Base-by-base conservation (phyloP, 2,888 invertebrate genomes). In the Drosophila ustulata region DNA sequence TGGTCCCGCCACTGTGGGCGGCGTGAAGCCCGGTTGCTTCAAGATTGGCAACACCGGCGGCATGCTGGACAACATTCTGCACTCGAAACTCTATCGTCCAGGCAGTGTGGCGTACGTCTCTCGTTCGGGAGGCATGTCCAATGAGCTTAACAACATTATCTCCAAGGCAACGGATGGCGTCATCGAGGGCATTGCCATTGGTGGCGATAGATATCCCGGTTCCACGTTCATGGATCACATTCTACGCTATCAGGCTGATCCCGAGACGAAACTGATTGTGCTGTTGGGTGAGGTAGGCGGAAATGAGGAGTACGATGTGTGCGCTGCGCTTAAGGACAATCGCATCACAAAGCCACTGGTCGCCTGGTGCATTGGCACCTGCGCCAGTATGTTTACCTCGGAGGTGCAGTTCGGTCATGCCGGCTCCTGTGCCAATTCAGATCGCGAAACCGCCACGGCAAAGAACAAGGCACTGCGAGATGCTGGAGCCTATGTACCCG, bases 31-130 rank as follows among this genome's bases (percentile, higher is more conserved):
- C 0, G 99, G 99, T 1, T 98, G 99, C 92, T 99, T 99, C 93
- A 99, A 99, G 93, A 99, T 99, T 83, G 99, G 99, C 62, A 99
- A 99, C 93, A 99, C 99, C 0, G 99, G 99, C 11, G 99, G 99
- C 66, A 99, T 99, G 99, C 96, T 99, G 94, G 99, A 99, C 92
- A 99, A 99, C 91, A 98, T 99, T 80, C 93, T 99, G 1, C 97
- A 99, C 90, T 99, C 99, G 78, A 98, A 98, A 92, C 94, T 99
- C 11, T 99, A 99, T 93, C 94, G 99, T 30, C 96, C 99, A 0
- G 99, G 99, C 91, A 97, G 98, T 90, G 98, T 99, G 58, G 99
- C 99, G 0, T 99, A 99, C 92, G 99, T 99, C 0, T 99, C 99
- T 0, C 95, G 99, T 25, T 99, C 99, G 0, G 99, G 99, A 32